These are phyloP conservation scores for Molossus molossus DNA, from an alignment of 2,797 vertebrate species.

Conservation along the genomic window DNA sequence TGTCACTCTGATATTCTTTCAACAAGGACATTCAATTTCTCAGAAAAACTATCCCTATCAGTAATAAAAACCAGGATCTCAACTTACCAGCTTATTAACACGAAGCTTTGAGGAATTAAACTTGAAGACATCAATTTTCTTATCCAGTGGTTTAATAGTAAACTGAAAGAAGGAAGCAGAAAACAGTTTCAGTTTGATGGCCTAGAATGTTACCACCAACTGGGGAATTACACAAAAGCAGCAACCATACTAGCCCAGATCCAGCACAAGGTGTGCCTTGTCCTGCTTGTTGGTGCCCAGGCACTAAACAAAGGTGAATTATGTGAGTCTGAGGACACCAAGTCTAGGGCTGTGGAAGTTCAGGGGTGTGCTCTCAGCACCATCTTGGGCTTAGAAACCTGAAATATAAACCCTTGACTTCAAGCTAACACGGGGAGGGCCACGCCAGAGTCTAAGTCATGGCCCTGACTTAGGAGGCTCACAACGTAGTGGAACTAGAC, in stretches of 20 bases:
- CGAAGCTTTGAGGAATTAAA: conserved; percentile 97
- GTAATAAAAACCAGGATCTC: conserved; percentile 67
- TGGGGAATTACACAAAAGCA: background rate
- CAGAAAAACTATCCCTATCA: conserved; percentile 22
- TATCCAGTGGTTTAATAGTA: conserved; percentile 97
- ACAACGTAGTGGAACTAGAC: background rate
- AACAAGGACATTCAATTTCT: background rate
- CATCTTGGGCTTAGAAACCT: background rate
- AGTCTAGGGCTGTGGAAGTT: background rate
- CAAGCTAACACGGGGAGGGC: background rate
- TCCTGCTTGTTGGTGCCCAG: conserved; percentile 67
- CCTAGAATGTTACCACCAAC: background rate
- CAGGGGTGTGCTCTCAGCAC: background rate
- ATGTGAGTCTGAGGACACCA: background rate
- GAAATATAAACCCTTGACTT: background rate
- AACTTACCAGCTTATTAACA: conserved; percentile 97
- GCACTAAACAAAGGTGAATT: background rate
- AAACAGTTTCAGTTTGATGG: background rate
- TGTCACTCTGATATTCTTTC: background rate
- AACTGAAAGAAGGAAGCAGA: conserved; percentile 91
- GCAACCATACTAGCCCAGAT: conserved; percentile 50
- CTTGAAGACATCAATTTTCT: conserved; percentile 98
- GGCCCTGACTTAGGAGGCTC: background rate
- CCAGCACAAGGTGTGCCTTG: background rate
- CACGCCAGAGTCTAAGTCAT: background rate